phyloP scores from a whole-genome alignment of 2,888 invertebrate genomes.

The Peribatodes rhomboidaria region DNA sequence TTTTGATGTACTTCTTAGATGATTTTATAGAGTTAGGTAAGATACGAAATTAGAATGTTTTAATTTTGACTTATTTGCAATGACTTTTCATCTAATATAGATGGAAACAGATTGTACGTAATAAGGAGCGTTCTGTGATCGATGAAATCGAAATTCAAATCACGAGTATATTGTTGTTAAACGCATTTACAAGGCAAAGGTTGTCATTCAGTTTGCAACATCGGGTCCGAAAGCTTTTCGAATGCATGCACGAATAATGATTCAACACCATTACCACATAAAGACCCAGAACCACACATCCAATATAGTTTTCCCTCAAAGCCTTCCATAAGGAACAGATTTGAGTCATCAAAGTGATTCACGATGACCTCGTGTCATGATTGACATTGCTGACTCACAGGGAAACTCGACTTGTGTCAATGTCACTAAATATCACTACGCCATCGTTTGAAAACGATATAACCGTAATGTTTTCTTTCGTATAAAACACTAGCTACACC shows the following conservation, averaged over 20 bases:
- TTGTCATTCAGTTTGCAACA: conserved; percentile 11
- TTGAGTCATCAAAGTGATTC: conserved; percentile 49
- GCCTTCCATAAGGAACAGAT: conserved; percentile 38
- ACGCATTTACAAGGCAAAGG: not conserved
- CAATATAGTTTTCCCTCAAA: conserved; percentile 38
- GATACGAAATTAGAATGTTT: not conserved
- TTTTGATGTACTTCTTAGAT: too few species aligned
- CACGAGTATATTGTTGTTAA: not conserved
- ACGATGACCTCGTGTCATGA: conserved; percentile 38
- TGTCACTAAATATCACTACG: conserved; percentile 19
- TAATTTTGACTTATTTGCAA: too few species aligned
- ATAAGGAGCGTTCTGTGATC: too few species aligned
- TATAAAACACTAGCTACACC: too few species aligned
- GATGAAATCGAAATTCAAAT: not conserved
- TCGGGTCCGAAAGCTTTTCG: not conserved
- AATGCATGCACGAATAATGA: conserved; percentile 42
- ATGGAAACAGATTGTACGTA: too few species aligned
- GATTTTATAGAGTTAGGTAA: too few species aligned
- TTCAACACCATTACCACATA: conserved; percentile 55
- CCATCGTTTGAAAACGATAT: conserved; percentile 1
- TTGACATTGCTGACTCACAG: conserved; percentile 41
- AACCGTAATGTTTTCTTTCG: not conserved
- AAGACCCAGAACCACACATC: conserved; percentile 33
- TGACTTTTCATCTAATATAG: too few species aligned
- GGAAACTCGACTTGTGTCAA: conserved; percentile 30